Base-by-base conservation (phyloP, 2,797 vertebrate genomes). In the Pelodytes ibericus region DNA sequence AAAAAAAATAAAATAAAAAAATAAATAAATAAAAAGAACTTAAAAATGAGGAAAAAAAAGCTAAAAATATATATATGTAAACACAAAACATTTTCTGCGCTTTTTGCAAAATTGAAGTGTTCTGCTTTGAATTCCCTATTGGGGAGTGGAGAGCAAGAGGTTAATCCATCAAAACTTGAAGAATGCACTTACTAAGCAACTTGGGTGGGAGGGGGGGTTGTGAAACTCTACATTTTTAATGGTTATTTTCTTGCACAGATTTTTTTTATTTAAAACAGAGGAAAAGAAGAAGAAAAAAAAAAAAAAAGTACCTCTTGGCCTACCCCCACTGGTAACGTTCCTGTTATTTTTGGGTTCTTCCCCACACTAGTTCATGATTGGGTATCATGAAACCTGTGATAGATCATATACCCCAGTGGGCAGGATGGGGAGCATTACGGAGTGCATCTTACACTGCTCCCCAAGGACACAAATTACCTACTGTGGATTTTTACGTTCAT, bases 111-210 rank as follows among this genome's bases (percentile, higher is more conserved):
- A 58, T 62, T n/a, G 60, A 47, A 62, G 47, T 13, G 66, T 53
- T 77, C 64, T 33, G 58, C 75, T 65, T 65, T 47, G 60, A 59
- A 56, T 59, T 65, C 60, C 60, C 74, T 63, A 25, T 77, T 27
- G 15, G 36, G 30, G 61, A 33, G 74, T 25, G 66, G 47, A 57
- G 66, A 36, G 67, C 29, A 26, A 56, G 33, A 18, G 49, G 51
- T 47, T 31, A 65, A 77, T 77, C 75, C 75, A 77, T 59, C 60
- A 77, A 77, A 77, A 77, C 75, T 77, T 77, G 75, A 77, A 66
- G 69, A 77, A 72, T 77, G 75, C 75, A 77, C 75, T 77, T 77
- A 67, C 22, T 51, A 24, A 66, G 75, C 75, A 72, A 65, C 65
- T 65, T 44, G 30, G 27, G 66, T 31, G 51, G 56, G 60, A 26